phyloP scores from a whole-genome alignment of 2,797 vertebrate species.

The Squalus acanthias region DNA sequence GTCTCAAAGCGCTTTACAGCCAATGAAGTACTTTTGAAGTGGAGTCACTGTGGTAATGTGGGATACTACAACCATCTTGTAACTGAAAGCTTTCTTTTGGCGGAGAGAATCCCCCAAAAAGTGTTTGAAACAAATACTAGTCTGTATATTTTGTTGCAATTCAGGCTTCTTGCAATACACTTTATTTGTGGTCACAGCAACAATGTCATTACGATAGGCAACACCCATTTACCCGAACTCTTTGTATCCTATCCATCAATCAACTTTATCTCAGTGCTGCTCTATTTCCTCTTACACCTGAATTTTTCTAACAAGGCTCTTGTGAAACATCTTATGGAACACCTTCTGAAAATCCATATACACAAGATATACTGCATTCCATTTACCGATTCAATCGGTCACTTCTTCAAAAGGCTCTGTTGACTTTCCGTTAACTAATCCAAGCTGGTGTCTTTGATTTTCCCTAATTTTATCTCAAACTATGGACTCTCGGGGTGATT shows the following conservation, averaged over 20 bases:
- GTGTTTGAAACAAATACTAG: background rate
- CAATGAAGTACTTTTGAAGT: no score
- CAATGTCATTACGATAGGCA: no score
- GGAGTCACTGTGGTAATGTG: no score
- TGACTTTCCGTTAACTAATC: background rate
- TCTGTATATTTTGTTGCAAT: no score
- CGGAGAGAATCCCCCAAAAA: background rate
- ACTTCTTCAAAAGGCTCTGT: background rate
- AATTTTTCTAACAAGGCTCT: background rate
- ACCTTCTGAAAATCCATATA: background rate
- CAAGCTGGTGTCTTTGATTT: background rate
- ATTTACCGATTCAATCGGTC: background rate
- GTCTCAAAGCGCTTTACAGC: no score
- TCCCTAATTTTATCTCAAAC: background rate
- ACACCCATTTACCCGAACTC: no score
- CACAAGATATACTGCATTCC: background rate
- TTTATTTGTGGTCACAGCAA: no score
- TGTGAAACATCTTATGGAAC: no score
- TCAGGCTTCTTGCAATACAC: no score
- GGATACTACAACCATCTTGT: background rate
- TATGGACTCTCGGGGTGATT: background rate
- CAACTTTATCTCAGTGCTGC: background rate
- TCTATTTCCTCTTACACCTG: background rate
- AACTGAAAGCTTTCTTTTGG: background rate
- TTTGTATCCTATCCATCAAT: background rate